Conservation (phyloP, 2,888 invertebrate species). For the Xestia xanthographa region DNA sequence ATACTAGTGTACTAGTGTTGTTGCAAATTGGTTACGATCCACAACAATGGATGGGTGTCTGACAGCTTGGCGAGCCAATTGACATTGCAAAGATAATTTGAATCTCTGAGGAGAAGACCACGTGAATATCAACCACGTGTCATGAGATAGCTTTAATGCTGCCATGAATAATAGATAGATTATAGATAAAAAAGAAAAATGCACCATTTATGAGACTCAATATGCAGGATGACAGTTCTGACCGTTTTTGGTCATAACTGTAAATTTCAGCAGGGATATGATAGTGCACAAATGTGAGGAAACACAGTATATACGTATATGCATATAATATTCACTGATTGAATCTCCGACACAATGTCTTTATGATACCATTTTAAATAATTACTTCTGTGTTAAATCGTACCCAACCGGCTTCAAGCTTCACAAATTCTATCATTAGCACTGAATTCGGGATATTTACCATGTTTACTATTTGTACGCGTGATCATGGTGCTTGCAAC, state of each 20-base stretch:
- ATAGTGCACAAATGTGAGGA: too few relatives aligned
- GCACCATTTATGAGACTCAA: too few relatives aligned
- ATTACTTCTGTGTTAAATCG: not conserved
- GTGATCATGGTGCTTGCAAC: not conserved
- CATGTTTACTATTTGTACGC: not conserved
- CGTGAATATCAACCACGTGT: constrained; percentile 14
- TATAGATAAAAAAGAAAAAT: too few relatives aligned
- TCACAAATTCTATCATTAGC: not conserved
- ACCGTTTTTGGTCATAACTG: too few relatives aligned
- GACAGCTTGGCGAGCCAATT: constrained; percentile 36
- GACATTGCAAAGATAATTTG: constrained; percentile 1
- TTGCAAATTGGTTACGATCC: constrained; percentile 50
- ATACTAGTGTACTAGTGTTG: constrained; percentile 18
- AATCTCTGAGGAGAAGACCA: not conserved
- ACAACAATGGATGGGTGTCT: constrained; percentile 45
- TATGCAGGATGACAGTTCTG: too few relatives aligned
- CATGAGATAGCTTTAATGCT: not conserved
- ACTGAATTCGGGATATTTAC: not conserved
- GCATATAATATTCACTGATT: not conserved
- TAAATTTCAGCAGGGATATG: too few relatives aligned
- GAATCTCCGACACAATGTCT: not conserved
- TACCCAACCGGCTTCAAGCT: not conserved
- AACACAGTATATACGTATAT: too few relatives aligned
- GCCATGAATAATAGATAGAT: too few relatives aligned
- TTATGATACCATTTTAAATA: not conserved